A percentile compares a stretch with the other conserved stretches of the same genome.
Conservation (phyloP, 2,113 vertebrate genomes). For the Malurus alboscapulatus region DNA sequence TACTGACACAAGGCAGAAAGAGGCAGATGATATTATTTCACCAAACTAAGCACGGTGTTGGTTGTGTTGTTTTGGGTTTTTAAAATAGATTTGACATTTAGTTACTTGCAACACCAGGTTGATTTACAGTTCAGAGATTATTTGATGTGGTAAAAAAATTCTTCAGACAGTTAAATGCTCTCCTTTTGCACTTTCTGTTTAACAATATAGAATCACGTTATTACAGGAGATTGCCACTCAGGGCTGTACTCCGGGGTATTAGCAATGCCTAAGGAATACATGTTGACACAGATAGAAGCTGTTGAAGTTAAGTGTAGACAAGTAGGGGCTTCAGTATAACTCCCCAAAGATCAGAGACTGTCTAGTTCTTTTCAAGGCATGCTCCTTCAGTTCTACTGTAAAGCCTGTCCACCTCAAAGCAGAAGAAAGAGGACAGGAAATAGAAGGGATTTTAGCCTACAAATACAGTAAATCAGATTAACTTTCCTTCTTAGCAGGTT, state of each 20-base stretch:
- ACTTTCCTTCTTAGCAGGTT: background rate
- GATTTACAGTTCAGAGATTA: background rate
- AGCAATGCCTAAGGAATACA: background rate
- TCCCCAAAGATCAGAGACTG: background rate
- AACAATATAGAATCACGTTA: background rate
- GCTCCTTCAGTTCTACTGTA: background rate
- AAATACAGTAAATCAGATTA: background rate
- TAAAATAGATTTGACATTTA: background rate
- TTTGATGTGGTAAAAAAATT: background rate
- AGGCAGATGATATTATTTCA: background rate
- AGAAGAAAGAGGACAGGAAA: background rate
- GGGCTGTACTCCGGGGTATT: background rate
- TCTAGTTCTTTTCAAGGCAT: background rate
- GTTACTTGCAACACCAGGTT: background rate
- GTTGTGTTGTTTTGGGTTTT: fast-evolving
- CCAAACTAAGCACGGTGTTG: background rate
- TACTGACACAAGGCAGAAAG: background rate
- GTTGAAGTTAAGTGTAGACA: background rate
- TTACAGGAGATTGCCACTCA: background rate
- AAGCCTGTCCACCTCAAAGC: background rate
- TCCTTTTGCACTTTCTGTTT: background rate
- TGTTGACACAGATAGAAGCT: background rate
- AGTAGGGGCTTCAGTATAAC: background rate
- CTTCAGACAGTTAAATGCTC: background rate
- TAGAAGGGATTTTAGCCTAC: background rate